Percentiles rank a stretch among this genome's conserved stretches.
Evolutionary conservation across 2,113 vertebrate genomes (phyloP).

Genomic region (Columba livia): DNA sequence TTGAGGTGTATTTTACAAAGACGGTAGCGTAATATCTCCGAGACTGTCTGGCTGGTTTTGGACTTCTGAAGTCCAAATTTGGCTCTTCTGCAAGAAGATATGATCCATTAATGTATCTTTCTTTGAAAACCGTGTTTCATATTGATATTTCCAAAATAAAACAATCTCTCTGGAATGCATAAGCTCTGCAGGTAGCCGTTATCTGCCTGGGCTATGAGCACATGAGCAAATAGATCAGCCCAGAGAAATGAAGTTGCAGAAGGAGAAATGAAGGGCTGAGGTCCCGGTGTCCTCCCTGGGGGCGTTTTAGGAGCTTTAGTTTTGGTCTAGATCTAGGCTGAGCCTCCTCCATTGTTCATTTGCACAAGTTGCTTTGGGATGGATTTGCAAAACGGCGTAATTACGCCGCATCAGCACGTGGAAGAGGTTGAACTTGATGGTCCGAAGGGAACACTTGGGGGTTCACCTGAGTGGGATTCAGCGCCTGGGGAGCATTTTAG

Average conservation of each 20-base stretch:
- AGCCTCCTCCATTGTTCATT: background rate
- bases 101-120: accelerated
- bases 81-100: background rate
- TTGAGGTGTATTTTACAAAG: background rate
- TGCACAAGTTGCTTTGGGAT: background rate
- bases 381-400: background rate
- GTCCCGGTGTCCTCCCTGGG: background rate
- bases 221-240: background rate
- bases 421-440: background rate
- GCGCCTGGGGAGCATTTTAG: background rate
- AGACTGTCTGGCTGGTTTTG: background rate
- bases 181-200: background rate
- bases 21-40: too few relatives aligned
- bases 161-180: background rate
- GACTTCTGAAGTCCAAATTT: background rate
- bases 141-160: background rate
- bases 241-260: background rate
- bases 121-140: background rate
- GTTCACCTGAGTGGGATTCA: background rate
- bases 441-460: background rate
- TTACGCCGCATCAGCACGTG: background rate
- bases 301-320: background rate
- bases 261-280: background rate
- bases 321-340: background rate
- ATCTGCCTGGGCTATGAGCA: background rate